Base-by-base conservation (phyloP, 2,888 invertebrate genomes). In the Cryptocheilus praepositus region DNA sequence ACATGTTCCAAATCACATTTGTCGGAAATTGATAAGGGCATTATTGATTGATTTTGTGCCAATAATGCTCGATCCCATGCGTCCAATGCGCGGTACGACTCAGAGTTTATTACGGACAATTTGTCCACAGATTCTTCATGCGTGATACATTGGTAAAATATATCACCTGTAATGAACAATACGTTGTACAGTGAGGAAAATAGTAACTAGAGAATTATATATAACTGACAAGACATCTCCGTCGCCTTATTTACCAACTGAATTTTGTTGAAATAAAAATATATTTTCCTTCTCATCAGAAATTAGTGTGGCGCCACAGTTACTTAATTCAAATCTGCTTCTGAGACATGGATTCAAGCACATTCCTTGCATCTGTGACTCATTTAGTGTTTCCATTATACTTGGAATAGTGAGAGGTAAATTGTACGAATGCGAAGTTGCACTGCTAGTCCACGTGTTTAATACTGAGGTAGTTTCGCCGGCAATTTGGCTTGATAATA, bases 71-170 rank as follows among this genome's bases (percentile, higher is more conserved):
- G 71, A 67, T 86, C 86, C 88, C 88, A 88, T 52, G 74, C 64
- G 64, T 82, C 78, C 43, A 88, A 70, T 19, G 83, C 82, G 28
- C 74, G 76, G 46, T 76, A 71, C 11, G 86, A 78, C 70, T 79
- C 80, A 45, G 67, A 70, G 70, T 88, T 87, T 18, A 82, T 70
- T 1, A 64, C 43, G 4, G 84, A 84, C 74, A 77, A 78, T 57
- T 73, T 71, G 15, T 83, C 69, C 18, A 84, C 62, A 3, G 43
- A 7, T 45, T 69, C 73, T 22, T 82, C 75, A 57, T 88, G 77
- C 46, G 85, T 84, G 64, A 88, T 78, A 36, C 86, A 81, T 56
- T 88, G 88, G 80, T 88, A 88, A 78, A 84, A 88, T 67, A 88
- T 73, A 67, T 88, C 88, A 36, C 85, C 86, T 86, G 57, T 71